Conservation (phyloP, 1,140 invertebrate species). For the Musca vetustissima region DNA sequence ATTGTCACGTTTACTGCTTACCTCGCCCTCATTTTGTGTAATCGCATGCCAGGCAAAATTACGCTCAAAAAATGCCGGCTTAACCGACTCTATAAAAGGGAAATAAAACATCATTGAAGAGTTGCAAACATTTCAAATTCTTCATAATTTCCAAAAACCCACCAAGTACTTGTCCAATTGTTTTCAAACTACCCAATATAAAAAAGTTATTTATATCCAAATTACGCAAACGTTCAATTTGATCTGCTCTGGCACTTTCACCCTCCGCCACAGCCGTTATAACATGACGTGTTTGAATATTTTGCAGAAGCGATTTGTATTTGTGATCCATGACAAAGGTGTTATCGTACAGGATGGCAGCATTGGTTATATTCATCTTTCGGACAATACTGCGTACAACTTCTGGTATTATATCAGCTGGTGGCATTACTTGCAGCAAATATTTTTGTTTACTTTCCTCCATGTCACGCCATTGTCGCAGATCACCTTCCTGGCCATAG, state of each 20-base stretch:
- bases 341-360: constrained; percentile 86
- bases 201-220: constrained; percentile 89
- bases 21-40: constrained; percentile 68
- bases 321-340: constrained; percentile 90
- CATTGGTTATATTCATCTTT: constrained; percentile 83
- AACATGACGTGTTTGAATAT: constrained; percentile 83
- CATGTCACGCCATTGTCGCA: constrained; percentile 76
- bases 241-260: constrained; percentile 61
- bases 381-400: constrained; percentile 77
- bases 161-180: constrained; percentile 69
- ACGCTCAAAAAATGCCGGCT: constrained; percentile 51
- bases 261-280: constrained; percentile 68
- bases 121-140: constrained; percentile 13
- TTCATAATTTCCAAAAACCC: not conserved
- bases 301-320: constrained; percentile 84
- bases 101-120: not conserved
- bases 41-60: constrained; percentile 69
- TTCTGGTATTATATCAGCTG: constrained; percentile 80
- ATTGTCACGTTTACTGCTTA: constrained; percentile 69
- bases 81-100: constrained; percentile 44
- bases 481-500: constrained; percentile 79
- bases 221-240: constrained; percentile 72
- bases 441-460: constrained; percentile 69
- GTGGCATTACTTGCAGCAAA: constrained; percentile 76
- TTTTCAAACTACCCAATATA: constrained; percentile 70